Conservation (phyloP, 2,888 invertebrate genomes). For the Sphinx pinastri region DNA sequence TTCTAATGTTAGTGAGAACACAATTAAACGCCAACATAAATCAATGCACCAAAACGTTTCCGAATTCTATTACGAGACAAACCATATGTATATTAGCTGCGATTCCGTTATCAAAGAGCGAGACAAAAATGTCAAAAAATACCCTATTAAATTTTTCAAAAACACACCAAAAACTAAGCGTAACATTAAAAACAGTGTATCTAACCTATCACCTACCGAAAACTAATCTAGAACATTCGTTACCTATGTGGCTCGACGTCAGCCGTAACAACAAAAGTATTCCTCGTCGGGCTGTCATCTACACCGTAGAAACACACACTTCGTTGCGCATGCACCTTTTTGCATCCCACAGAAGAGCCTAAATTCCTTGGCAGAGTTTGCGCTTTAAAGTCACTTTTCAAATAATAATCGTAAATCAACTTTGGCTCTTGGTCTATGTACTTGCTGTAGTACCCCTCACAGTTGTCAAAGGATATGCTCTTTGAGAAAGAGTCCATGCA, state of each 20-base stretch:
- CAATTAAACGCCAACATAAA: too few relatives aligned
- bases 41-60: too few relatives aligned
- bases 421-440: slow-evolving; percentile 72
- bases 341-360: slow-evolving; percentile 64
- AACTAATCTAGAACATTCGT: slow-evolving; percentile 52
- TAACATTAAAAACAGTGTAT: background rate
- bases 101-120: too few relatives aligned
- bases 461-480: slow-evolving; percentile 65
- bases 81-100: too few relatives aligned
- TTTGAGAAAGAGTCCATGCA: slow-evolving; percentile 60
- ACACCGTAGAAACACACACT: slow-evolving; percentile 71
- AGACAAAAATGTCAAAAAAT: too few relatives aligned
- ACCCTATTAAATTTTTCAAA: too few relatives aligned
- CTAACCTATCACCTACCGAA: slow-evolving; percentile 33
- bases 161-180: too few relatives aligned
- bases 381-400: slow-evolving; percentile 73
- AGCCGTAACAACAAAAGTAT: slow-evolving; percentile 66
- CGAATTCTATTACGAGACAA: too few relatives aligned
- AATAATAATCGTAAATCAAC: slow-evolving; percentile 70
- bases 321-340: slow-evolving; percentile 56
- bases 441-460: slow-evolving; percentile 71
- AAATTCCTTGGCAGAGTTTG: slow-evolving; percentile 73
- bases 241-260: slow-evolving; percentile 75
- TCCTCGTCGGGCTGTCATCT: slow-evolving; percentile 54
- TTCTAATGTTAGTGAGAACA: too few relatives aligned